Conservation (phyloP, 2,113 vertebrate species). For the Ptyas mucosa region DNA sequence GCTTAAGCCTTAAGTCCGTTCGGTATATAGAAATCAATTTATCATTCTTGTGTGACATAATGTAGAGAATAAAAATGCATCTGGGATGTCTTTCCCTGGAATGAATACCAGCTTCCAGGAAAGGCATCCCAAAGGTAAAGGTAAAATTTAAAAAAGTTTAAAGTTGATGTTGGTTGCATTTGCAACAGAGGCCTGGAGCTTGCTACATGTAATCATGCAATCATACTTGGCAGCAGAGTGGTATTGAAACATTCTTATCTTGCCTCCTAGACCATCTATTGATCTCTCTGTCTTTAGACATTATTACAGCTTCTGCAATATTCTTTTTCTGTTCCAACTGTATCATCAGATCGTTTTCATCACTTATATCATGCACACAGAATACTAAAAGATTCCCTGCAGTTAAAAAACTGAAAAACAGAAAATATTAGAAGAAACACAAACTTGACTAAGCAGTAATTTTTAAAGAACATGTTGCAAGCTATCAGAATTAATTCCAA, state of each 20-base stretch:
- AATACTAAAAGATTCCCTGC: background rate
- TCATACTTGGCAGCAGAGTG: background rate
- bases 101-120: background rate
- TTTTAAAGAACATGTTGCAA: background rate
- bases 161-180: background rate
- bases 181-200: background rate
- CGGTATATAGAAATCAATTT: background rate
- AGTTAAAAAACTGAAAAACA: background rate
- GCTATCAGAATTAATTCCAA: background rate
- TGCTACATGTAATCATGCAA: background rate
- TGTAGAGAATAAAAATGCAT: background rate
- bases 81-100: background rate
- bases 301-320: background rate
- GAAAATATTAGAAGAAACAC: background rate
- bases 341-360: background rate
- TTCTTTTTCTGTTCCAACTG: background rate
- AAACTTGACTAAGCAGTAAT: background rate
- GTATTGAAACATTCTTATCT: background rate
- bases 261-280: background rate
- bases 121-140: background rate
- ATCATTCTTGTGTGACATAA: background rate
- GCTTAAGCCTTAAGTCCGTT: background rate
- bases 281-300: background rate
- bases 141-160: background rate
- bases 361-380: background rate